Conservation (phyloP, 2,888 invertebrate species). For the Drosophila barbarae region DNA sequence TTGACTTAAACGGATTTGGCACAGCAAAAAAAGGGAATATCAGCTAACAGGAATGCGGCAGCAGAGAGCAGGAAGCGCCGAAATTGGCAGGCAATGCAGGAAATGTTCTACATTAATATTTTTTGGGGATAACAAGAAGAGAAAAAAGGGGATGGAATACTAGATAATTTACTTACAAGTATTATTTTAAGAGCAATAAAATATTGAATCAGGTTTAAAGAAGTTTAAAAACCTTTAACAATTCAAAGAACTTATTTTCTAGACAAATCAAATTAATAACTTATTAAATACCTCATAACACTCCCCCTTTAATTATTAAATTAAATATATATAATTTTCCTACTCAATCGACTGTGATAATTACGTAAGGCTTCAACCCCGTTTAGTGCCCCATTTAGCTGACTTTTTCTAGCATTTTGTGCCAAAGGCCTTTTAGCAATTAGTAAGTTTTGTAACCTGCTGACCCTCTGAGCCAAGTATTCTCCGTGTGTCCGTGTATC, state of each 20-base stretch:
- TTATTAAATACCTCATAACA: not conserved
- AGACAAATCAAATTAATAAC: not conserved
- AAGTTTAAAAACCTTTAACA: not conserved
- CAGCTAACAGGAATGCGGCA: slow-evolving; percentile 17
- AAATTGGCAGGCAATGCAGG: slow-evolving; percentile 30
- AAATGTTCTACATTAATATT: slow-evolving; percentile 31
- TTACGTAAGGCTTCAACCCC: slow-evolving; percentile 12
- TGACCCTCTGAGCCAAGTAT: slow-evolving; percentile 64
- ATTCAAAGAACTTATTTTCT: not conserved
- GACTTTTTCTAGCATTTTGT: slow-evolving; percentile 29
- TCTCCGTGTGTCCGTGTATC: slow-evolving; percentile 20
- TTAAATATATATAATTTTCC: slow-evolving; percentile 2
- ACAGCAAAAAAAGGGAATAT: slow-evolving; percentile 7
- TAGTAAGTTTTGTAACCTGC: slow-evolving; percentile 69
- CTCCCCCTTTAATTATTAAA: not conserved
- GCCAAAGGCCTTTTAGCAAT: slow-evolving; percentile 51
- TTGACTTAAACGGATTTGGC: slow-evolving; percentile 56
- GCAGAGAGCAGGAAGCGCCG: slow-evolving; percentile 25
- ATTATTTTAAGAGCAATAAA: not conserved
- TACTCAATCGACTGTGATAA: slow-evolving; percentile 2
- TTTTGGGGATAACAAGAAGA: not conserved
- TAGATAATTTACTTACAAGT: not conserved
- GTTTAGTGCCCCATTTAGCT: slow-evolving; percentile 34
- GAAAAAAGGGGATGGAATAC: not conserved
- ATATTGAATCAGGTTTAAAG: not conserved